Evolutionary conservation across 2,113 vertebrate genomes (phyloP), one percentile per base, ranked within the genome.

Genomic region (Cisticola juncidis): DNA sequence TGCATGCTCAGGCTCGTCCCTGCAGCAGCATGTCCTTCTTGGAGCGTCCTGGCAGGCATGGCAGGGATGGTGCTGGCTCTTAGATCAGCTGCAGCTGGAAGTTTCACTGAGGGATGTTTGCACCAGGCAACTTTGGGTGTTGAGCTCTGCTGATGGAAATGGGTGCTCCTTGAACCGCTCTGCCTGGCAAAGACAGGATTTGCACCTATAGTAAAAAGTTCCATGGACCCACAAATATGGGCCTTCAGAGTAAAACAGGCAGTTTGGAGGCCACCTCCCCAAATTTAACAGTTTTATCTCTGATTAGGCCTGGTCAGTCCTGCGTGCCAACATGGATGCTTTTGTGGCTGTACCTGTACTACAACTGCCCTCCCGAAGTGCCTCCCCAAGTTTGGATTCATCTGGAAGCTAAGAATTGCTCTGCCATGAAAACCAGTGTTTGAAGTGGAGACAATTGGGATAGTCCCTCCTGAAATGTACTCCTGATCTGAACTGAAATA

Each of bases 311-410:
- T 66, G 47, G 9, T 51, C 3, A 5, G 36, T 29, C 45, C 66
- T 56, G 13, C 0, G 1, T 19, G 38, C 47, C 4, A 2, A 74
- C 25, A n/a, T 0, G 1, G 25, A 20, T 1, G 0, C 5, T 25
- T 23, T 54, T 2, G 1, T 24, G 58, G 40, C 35, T 56, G 21
- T 31, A 38, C 35, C 33, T 71, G 50, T 33, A 38, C 9, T n/a
- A 9, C 3, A 22, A 26, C 22, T 65, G 20, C 25, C 11, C 1
- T 21, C 5, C 16, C 47, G 23, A 19, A 53, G 31, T 31, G 17
- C 14, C 20, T 66, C 17, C 23, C 38, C 56, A 58, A 50, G 15
- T 18, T 50, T 58, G 47, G 23, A 35, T 90, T 69, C 36, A 28
- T 20, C 29, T 45, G 33, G 17, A 66, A 78, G 25, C 42, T 53